Evolutionary conservation across 2,113 vertebrate genomes (phyloP), one percentile per base, ranked within the genome.

Genomic region (Campylomormyrus numenius): DNA sequence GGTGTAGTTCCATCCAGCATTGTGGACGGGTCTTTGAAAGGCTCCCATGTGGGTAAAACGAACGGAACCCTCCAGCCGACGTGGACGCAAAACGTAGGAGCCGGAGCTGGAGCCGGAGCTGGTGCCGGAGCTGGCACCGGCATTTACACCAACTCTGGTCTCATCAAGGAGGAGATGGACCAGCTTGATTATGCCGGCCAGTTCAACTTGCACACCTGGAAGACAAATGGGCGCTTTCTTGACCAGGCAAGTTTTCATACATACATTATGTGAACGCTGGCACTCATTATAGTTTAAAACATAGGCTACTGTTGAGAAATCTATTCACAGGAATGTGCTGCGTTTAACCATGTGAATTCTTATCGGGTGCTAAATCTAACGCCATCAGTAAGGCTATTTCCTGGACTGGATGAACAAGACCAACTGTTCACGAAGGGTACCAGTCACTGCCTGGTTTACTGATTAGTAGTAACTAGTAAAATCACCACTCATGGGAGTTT

Each of bases 201-300:
- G 2, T 50, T 39, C 19, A 45, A 89, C 24, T 1, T 91, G 31
- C 88, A 93, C 80, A 92, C 88, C 13, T 94, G 93, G 93, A 90
- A 70, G 85, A 92, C 90, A 39, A 94, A 93, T 19, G 90, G 77
- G 1, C 66, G 77, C 6, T 92, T 90, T 48, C 58, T 94, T 10
- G 90, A 91, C 19, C 90, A 91, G 84, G 94, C 94, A 89, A 91
- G 88, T 27, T 46, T 35, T 7, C 42, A 50, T 24, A 3, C 42
- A 88, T 9, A 39, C 17, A 27, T 85, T 24, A 85, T 17, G 83
- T 85, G 19, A 24, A 85, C 0, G n/a, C 46, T 48, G 83, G 42
- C 21, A 49, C 5, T 85, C 42, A n/a, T 85, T 49, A 46, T 49
- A 19, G 3, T 24, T 42, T 49, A n/a, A 11, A 85, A 49, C 83